Evolutionary conservation across 1,140 invertebrate genomes (phyloP), one percentile per base, ranked within the genome.

Genomic region (Nasonia longicornis): DNA sequence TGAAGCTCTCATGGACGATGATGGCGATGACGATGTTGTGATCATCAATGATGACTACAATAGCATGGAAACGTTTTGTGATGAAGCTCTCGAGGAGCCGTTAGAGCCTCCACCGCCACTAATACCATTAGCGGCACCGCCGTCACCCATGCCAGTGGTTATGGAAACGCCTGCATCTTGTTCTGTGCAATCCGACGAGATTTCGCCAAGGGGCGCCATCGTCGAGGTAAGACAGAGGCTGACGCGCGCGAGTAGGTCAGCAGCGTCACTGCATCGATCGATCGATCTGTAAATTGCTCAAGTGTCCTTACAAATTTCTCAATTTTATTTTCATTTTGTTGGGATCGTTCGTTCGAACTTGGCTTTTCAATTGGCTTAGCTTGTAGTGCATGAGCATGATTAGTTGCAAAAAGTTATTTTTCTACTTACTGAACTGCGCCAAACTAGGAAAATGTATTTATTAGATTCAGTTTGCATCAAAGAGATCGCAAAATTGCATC

Each of bases 171-270:
- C 10, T 38, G 16, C 69, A 8, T 52, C 73, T 7, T 26, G 22
- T 26, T 29, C 48, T 70, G 22, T 31, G 70, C 75, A 63, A 72
- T 35, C 42, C 20, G 64, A 82, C 78, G 86, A 80, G 85, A 83
- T 79, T 86, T 87, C 87, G 71, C 86, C 89, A 71, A 85, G 88
- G 77, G 87, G 87, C 82, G 85, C 89, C 52, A 89, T 89, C 63
- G 85, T 88, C 71, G 88, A 89, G 88, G 88, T 89, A 87, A 88
- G 86, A 74, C 81, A 69, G 58, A 63, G 67, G 67, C 48, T 73
- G 58, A 78, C n/a, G 72, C 38, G 77, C 48, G 31, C 79, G 66
- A 74, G 67, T 31, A 71, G 20, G 29, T 42, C 76, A 58, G 26
- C 80, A 48, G 64, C 66, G 20, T 75, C 58, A 77, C 26, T 74